Base-by-base conservation (phyloP, 2,113 vertebrate species). In the Chelonoidis abingdonii region DNA sequence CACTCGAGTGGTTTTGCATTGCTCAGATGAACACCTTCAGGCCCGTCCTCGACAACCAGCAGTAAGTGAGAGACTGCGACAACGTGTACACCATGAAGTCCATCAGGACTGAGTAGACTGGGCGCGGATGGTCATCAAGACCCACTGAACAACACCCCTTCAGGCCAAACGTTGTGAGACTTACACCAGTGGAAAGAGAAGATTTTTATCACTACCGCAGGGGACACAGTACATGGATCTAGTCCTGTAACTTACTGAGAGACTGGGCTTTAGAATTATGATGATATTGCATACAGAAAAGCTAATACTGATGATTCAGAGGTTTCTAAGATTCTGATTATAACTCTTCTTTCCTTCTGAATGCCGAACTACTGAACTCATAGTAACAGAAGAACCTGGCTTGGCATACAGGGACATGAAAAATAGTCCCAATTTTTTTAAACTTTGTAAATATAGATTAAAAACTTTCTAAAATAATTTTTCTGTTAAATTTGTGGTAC, bases 311-410 rank as follows among this genome's bases (percentile, higher is more conserved):
- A 44, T 1, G 24, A 22, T 59, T 59, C 27, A 59, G 19, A 82
- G 31, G 83, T 17, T 7, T 86, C 10, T n/a, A 44, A 72, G 52
- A 88, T 53, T 89, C 86, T 19, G 91, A 65, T 38, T 87, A 89
- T 93, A 54, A 81, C 91, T 93, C 86, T 90, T 31, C 10, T 16
- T 11, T 93, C 62, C 9, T 35, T 24, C 17, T 62, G 82, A 86
- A 47, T 75, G 52, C 65, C 5, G 4, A 72, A 72, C 65, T 72
- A 38, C 22, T 38, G n/a, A 9, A 72, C 19, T 38, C 19, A 4
- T 22, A 78, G 79, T 65, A n/a, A 90, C 53, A 57, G 47, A 90
- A n/a, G 17, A 78, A 56, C 24, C 72, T 72, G 7, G 4, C 35
- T 72, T 24, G n/a, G 35, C 57, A 31, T 47, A 31, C 8, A 47